phyloP scores from a whole-genome alignment of 2,113 vertebrate species.

The Lipotes vexillifer region DNA sequence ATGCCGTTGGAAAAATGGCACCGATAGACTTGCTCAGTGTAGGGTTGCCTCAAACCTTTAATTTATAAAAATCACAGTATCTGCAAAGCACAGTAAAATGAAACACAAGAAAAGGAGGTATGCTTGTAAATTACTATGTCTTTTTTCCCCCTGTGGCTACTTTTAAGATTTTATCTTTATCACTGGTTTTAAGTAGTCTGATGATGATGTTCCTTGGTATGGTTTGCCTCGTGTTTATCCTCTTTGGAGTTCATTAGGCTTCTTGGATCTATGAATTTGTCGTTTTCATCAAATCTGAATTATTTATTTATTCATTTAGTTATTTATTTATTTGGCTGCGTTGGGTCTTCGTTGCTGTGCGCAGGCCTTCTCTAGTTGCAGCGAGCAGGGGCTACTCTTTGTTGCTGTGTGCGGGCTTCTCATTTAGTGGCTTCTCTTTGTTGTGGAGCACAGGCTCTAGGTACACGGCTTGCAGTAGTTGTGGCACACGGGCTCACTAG shows the following conservation, averaged over 20 bases:
- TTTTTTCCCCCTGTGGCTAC: neutral
- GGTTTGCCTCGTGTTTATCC: neutral
- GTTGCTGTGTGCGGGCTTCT: no score
- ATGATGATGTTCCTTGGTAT: neutral
- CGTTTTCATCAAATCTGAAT: neutral
- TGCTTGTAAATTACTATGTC: neutral
- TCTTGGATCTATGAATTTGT: neutral
- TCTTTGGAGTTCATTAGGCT: neutral
- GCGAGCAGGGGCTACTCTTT: no score
- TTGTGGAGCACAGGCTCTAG: no score
- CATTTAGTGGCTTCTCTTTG: no score
- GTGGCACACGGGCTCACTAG: no score
- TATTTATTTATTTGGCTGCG: no score
- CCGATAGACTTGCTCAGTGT: neutral
- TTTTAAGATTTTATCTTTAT: neutral
- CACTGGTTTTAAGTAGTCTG: neutral
- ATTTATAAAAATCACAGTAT: neutral
- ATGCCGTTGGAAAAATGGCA: neutral
- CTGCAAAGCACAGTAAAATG: neutral
- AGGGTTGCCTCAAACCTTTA: neutral
- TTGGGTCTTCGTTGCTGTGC: no score
- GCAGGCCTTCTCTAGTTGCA: no score
- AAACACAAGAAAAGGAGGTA: neutral
- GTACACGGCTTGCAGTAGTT: no score
- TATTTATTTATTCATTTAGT: neutral